phyloP scores from a whole-genome alignment of 64 coral and sea anemone genomes.

The Stylophora pistillata region DNA sequence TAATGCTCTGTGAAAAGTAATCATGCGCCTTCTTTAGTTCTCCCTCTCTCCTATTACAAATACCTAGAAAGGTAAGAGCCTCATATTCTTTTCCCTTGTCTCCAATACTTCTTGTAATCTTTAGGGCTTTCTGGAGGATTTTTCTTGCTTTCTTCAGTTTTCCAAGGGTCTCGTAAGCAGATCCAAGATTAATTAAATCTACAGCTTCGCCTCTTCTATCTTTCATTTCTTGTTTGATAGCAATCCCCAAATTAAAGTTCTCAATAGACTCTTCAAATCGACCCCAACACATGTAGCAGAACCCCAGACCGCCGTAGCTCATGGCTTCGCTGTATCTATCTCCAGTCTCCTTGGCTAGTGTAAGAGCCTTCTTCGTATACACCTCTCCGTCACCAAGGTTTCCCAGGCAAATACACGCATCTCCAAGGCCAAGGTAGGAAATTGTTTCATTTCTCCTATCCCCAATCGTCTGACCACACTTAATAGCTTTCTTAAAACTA shows the following conservation, averaged over 20 bases:
- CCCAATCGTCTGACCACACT: neutral
- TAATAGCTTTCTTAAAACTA: neutral
- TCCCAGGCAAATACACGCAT: neutral
- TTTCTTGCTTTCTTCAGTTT: neutral
- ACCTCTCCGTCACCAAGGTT: neutral
- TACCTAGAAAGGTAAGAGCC: neutral
- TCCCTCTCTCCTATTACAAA: neutral
- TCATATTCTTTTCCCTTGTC: neutral
- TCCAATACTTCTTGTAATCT: neutral
- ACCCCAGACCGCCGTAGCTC: neutral
- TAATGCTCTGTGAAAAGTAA: neutral
- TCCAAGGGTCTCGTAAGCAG: neutral
- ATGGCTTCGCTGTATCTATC: neutral
- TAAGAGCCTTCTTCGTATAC: neutral
- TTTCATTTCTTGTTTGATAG: neutral
- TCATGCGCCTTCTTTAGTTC: neutral
- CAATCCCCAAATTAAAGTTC: neutral
- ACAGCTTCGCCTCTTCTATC: neutral
- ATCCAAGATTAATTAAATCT: neutral
- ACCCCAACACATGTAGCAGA: neutral
- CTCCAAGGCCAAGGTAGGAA: neutral
- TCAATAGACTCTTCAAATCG: neutral
- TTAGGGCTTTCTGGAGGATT: neutral
- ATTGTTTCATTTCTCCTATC: neutral
- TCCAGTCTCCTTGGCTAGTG: neutral